Conservation (phyloP, 2,888 invertebrate genomes). For the Hesperia comma region DNA sequence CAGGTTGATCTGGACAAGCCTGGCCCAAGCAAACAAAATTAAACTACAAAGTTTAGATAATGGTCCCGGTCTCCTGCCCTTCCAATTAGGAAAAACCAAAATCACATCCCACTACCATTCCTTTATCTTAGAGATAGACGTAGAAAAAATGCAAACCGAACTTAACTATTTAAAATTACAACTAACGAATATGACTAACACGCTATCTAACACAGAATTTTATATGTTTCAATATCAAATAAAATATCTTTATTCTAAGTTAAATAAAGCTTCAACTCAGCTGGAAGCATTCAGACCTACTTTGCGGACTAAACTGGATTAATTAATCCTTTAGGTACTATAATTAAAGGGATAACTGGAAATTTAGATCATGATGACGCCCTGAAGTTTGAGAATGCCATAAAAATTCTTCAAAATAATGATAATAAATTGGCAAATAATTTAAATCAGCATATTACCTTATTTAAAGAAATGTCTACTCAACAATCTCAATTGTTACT, state of each 20-base stretch:
- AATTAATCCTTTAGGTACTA: slow-evolving; percentile 20
- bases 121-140: slow-evolving; percentile 8
- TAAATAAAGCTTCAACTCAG: slow-evolving; percentile 1
- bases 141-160: slow-evolving; percentile 18
- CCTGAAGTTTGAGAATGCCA: slow-evolving; percentile 12
- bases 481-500: no score
- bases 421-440: not conserved
- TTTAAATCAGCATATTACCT: not conserved
- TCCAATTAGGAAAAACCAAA: slow-evolving; percentile 25
- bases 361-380: slow-evolving; percentile 23
- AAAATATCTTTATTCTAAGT: slow-evolving; percentile 4
- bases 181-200: slow-evolving; percentile 14
- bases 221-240: slow-evolving; percentile 1
- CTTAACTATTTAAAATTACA: slow-evolving; percentile 15
- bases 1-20: not conserved
- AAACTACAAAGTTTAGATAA: slow-evolving; percentile 22
- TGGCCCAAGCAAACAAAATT: slow-evolving; percentile 18
- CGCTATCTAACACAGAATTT: not conserved
- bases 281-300: slow-evolving; percentile 18
- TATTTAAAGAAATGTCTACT: slow-evolving; percentile 10
- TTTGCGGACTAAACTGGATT: slow-evolving; percentile 14
- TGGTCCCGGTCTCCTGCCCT: slow-evolving; percentile 29
- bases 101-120: slow-evolving; percentile 18
- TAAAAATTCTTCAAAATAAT: slow-evolving; percentile 10
- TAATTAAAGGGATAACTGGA: slow-evolving; percentile 26